Evolutionary conservation across 2,888 invertebrate species (phyloP).

Genomic region (Drosophila birchii): DNA sequence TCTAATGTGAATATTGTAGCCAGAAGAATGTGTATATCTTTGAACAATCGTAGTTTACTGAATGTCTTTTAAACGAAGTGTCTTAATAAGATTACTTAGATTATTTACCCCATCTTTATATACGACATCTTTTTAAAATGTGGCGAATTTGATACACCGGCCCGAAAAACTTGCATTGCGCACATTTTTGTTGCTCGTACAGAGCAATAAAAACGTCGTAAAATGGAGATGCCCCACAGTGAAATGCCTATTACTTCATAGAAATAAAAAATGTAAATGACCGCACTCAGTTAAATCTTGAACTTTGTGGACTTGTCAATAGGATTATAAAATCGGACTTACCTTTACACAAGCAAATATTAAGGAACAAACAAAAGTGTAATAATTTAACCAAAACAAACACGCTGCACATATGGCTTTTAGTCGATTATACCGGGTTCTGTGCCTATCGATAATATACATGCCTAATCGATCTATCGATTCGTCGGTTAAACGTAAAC

Average conservation of each 20-base stretch:
- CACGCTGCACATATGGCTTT: constrained; percentile 26
- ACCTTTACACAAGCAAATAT: neutral
- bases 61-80: neutral
- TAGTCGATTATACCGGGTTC: neutral
- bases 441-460: constrained; percentile 23
- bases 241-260: neutral
- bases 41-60: no score
- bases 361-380: constrained; percentile 8
- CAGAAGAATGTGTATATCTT: neutral
- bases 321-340: constrained; percentile 3
- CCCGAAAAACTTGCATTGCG: neutral
- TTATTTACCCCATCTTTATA: no score
- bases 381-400: constrained; percentile 26
- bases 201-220: no score
- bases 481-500: constrained; percentile 65
- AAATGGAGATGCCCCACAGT: neutral
- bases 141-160: neutral
- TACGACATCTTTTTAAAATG: neutral
- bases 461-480: neutral
- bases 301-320: constrained; percentile 8
- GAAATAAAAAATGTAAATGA: neutral
- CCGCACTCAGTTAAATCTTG: neutral
- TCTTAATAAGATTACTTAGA: neutral
- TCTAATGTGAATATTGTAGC: neutral
- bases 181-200: neutral